A percentile compares a stretch with the other conserved stretches of the same genome.
Evolutionary conservation across 2,113 vertebrate species (phyloP).

Genomic region (Malaclemys terrapin): DNA sequence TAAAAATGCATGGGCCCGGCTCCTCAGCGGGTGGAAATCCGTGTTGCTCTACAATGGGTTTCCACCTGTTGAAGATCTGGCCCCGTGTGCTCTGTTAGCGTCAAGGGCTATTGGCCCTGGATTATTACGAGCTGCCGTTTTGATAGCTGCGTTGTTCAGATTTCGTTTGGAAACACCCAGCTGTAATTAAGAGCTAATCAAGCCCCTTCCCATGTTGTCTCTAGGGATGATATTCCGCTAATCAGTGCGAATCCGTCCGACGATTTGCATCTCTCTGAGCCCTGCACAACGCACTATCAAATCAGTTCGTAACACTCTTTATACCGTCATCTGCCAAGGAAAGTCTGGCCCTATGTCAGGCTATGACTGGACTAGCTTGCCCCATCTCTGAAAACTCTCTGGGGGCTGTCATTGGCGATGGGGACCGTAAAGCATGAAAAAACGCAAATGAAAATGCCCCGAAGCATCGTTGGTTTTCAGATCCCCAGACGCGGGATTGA

Average conservation of each 20-base stretch:
- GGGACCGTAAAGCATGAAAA: not conserved
- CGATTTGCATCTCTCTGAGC: not conserved
- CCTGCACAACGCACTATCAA: not conserved
- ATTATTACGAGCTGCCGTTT: not conserved
- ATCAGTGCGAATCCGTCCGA: not conserved
- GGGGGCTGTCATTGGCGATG: not conserved
- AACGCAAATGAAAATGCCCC: accelerated
- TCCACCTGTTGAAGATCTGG: not conserved
- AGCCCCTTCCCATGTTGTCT: not conserved
- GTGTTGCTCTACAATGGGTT: not conserved
- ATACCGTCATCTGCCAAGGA: accelerated
- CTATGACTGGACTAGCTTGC: not conserved
- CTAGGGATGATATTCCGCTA: not conserved
- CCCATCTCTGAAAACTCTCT: accelerated
- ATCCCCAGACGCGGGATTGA: accelerated
- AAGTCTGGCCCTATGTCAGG: accelerated
- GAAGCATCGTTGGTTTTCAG: not conserved
- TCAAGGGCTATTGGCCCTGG: not conserved
- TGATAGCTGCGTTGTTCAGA: not conserved
- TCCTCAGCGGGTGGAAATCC: not conserved
- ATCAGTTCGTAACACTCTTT: not conserved
- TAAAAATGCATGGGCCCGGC: not conserved
- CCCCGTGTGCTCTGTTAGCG: not conserved
- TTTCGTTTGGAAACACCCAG: not conserved
- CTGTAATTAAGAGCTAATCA: not conserved